Evolutionary conservation across 2,888 invertebrate genomes (phyloP).

Genomic region (Sabellastarte sp.): DNA sequence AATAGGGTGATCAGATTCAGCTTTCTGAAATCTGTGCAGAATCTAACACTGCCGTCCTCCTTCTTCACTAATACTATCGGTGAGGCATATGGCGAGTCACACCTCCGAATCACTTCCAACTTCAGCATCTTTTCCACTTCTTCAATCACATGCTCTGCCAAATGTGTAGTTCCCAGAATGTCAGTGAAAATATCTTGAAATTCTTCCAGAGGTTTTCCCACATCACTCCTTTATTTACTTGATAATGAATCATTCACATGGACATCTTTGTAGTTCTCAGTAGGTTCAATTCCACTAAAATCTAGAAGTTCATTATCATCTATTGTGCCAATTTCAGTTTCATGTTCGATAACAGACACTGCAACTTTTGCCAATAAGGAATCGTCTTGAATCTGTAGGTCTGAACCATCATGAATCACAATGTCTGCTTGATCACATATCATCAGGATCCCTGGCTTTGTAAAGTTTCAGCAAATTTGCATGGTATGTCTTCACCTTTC

Average conservation of each 20-base stretch:
- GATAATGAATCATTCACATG: not conserved
- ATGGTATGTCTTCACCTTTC: not conserved
- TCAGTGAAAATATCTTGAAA: too few species aligned
- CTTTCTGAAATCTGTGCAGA: too few species aligned
- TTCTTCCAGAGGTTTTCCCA: too few species aligned
- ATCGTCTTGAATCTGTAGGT: too few species aligned
- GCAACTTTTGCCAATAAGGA: too few species aligned
- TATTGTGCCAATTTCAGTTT: not conserved
- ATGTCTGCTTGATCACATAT: not conserved
- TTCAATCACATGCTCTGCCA: too few species aligned
- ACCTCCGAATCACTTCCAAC: not conserved
- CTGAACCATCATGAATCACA: not conserved
- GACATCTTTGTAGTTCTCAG: not conserved
- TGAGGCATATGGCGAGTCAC: not conserved
- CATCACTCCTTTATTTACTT: not conserved
- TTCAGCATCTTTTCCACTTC: too few species aligned
- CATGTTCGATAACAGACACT: too few species aligned
- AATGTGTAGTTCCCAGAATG: too few species aligned
- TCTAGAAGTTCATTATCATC: not conserved
- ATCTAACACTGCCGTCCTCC: not conserved
- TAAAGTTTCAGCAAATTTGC: conserved; percentile 8
- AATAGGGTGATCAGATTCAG: not conserved
- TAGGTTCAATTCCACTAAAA: not conserved
- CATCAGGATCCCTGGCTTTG: not conserved
- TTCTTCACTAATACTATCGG: not conserved